Percentiles rank a stretch among this genome's conserved stretches.
These are phyloP conservation scores for Ibycter americanus DNA, from an alignment of 2,797 vertebrate species.

Conservation along the genomic window DNA sequence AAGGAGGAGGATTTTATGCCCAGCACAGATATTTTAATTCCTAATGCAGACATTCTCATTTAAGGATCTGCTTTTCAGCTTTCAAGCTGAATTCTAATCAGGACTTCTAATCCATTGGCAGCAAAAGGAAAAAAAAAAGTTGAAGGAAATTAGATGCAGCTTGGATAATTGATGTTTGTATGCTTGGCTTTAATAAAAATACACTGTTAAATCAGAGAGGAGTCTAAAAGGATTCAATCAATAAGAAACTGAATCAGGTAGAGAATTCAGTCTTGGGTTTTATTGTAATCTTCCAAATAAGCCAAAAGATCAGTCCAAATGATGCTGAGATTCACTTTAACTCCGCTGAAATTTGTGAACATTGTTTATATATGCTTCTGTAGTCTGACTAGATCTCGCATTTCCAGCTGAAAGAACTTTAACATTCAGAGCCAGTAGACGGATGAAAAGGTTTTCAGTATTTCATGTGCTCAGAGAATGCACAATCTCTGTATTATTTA, in stretches of 20 bases:
- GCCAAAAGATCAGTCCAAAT: conserved; percentile 29
- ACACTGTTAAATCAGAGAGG: conserved; percentile 75
- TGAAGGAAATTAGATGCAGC: conserved; percentile 76
- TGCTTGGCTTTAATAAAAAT: conserved; percentile 76
- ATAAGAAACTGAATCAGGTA: conserved; percentile 74
- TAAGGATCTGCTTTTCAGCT: conserved; percentile 75
- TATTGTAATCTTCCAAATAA: conserved; percentile 72
- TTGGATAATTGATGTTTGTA: conserved; percentile 77
- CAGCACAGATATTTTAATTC: conserved; percentile 69
- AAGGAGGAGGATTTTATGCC: conserved; percentile 61
- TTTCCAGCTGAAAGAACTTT: conserved; percentile 38
- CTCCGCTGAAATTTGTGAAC: conserved; percentile 25
- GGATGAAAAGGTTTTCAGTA: conserved; percentile 37
- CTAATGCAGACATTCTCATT: conserved; percentile 62
- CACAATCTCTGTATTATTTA: background rate
- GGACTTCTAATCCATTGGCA: conserved; percentile 75
- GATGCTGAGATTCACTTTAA: conserved; percentile 38
- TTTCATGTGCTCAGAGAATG: conserved; percentile 16
- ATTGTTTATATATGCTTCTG: conserved; percentile 25
- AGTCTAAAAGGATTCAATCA: conserved; percentile 75
- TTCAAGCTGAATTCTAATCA: conserved; percentile 78
- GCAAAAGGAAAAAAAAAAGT: conserved; percentile 58
- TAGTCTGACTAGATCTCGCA: conserved; percentile 1
- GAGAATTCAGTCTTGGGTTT: conserved; percentile 72
- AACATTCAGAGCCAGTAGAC: background rate